Evolutionary conservation across 2,113 vertebrate genomes (phyloP).

Genomic region (Rutilus rutilus): DNA sequence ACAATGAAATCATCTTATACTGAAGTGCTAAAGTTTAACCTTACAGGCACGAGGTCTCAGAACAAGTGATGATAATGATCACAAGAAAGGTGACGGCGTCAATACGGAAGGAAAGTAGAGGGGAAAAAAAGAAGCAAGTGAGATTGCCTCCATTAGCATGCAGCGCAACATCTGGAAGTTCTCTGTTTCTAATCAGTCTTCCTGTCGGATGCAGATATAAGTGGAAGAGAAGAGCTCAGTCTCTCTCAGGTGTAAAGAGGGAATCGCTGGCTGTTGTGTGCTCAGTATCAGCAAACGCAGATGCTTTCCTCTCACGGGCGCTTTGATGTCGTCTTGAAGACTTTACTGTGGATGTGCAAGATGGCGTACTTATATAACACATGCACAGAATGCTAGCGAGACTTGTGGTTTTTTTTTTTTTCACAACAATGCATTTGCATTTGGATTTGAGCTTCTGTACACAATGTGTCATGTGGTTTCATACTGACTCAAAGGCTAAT

Average conservation of each 20-base stretch:
- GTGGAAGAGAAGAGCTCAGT: slow-evolving; percentile 3
- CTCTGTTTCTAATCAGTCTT: slow-evolving; percentile 29
- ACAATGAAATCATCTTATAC: not conserved
- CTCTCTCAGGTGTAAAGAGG: slow-evolving; percentile 10
- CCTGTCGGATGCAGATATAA: slow-evolving; percentile 25
- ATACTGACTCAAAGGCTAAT: not conserved
- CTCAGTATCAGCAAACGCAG: slow-evolving; percentile 20
- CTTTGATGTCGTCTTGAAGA: slow-evolving; percentile 26
- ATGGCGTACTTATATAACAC: not conserved
- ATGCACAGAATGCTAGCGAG: not conserved
- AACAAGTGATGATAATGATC: not conserved
- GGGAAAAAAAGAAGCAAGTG: not conserved
- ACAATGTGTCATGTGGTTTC: not conserved
- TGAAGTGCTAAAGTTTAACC: not conserved
- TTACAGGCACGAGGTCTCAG: not conserved
- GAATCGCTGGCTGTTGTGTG: not conserved
- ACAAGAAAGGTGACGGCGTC: not conserved
- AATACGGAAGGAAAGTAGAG: not conserved
- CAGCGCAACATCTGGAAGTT: slow-evolving; percentile 10
- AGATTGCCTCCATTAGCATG: slow-evolving; percentile 31
- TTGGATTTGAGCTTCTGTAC: not conserved
- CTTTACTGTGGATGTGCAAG: not conserved
- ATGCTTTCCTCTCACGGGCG: not conserved
- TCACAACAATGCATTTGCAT: not conserved
- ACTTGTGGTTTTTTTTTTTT: not conserved